Evolutionary conservation across 2,888 invertebrate species (phyloP).

Genomic region (Scelioninae gen. 2): DNA sequence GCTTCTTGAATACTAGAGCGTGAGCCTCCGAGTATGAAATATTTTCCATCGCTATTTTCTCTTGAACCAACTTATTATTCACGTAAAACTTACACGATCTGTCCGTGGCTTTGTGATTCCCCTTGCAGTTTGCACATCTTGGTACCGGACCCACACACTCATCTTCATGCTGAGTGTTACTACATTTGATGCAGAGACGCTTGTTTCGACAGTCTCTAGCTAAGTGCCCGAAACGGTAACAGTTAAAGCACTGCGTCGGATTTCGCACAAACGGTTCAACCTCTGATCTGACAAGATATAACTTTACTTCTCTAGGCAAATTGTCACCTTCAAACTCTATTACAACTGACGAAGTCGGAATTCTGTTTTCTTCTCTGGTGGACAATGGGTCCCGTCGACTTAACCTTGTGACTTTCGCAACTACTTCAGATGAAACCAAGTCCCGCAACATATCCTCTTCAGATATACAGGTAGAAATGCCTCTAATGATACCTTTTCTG

Average conservation of each 20-base stretch:
- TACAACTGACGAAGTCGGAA: slow-evolving; percentile 3
- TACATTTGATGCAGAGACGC: neutral
- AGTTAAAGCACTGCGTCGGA: slow-evolving; percentile 24
- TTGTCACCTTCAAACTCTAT: slow-evolving; percentile 8
- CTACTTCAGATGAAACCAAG: neutral
- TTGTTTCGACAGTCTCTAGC: slow-evolving; percentile 7
- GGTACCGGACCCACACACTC: neutral
- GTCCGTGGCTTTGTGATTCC: neutral
- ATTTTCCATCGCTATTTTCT: slow-evolving; percentile 12
- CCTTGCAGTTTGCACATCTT: neutral
- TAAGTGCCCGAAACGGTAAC: slow-evolving; percentile 27
- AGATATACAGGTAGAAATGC: neutral
- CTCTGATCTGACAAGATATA: slow-evolving; percentile 10
- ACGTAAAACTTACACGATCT: neutral
- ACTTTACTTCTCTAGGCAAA: slow-evolving; percentile 1
- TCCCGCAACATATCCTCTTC: neutral
- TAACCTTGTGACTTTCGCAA: slow-evolving; percentile 5
- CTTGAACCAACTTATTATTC: neutral
- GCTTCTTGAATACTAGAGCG: neutral
- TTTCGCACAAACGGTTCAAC: slow-evolving; percentile 18
- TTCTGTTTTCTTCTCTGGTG: slow-evolving; percentile 1
- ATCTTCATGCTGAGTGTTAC: neutral
- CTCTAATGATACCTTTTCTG: slow-evolving; percentile 19
- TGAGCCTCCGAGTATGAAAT: slow-evolving; percentile 35
- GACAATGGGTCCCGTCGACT: neutral